These are phyloP conservation scores for Papilio polyxenes DNA, from an alignment of 1,140 invertebrate genomes.

Conservation along the genomic window DNA sequence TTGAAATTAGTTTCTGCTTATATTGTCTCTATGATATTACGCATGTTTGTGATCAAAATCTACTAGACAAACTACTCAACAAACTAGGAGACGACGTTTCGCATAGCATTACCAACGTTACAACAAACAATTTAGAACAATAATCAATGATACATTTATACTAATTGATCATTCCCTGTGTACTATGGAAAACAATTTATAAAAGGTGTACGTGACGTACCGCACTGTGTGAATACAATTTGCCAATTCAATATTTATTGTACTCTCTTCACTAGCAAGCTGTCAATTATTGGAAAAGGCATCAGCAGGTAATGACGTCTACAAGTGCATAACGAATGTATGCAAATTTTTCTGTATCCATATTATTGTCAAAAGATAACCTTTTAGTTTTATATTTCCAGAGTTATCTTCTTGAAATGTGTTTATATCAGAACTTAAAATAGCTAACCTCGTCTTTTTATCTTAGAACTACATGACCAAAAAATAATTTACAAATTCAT, in stretches of 20 bases:
- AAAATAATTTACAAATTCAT: background rate
- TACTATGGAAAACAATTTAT: background rate
- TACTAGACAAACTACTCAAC: too few relatives aligned
- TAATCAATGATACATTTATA: too few relatives aligned
- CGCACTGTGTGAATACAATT: background rate
- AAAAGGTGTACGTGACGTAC: background rate
- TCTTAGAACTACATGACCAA: background rate
- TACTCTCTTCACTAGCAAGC: background rate
- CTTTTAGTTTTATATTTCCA: too few relatives aligned
- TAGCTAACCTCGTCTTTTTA: background rate
- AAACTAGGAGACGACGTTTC: background rate
- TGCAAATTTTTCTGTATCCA: background rate
- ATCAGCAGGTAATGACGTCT: background rate
- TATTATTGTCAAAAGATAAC: background rate
- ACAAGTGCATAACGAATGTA: conserved; percentile 3
- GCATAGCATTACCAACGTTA: background rate
- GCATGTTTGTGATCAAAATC: too few relatives aligned
- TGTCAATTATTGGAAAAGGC: background rate
- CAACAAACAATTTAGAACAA: too few relatives aligned
- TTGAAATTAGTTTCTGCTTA: background rate
- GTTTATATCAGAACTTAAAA: background rate
- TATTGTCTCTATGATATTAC: too few relatives aligned
- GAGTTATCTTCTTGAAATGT: background rate
- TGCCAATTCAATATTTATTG: background rate
- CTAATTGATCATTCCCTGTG: background rate